These are phyloP conservation scores for Carlito syrichta DNA, from an alignment of 2,113 vertebrate species.

Conservation along the genomic window DNA sequence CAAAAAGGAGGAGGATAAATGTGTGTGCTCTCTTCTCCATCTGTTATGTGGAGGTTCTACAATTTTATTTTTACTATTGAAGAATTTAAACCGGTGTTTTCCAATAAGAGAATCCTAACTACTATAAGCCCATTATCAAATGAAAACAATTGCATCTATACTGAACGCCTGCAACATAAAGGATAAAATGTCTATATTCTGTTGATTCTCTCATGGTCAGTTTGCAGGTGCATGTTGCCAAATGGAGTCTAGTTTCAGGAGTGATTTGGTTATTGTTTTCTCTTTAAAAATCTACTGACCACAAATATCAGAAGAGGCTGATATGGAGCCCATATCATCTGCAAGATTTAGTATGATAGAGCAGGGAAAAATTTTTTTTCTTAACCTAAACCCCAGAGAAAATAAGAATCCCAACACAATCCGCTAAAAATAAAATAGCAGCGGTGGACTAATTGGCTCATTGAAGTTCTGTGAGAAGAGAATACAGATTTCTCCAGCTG, in stretches of 20 bases:
- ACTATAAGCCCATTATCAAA: neutral
- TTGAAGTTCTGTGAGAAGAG: conserved; percentile 35
- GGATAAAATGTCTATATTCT: neutral
- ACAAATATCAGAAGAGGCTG: neutral
- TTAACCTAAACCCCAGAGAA: conserved; percentile 40
- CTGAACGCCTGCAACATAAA: neutral
- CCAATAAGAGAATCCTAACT: neutral
- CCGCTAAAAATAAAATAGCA: conserved; percentile 54
- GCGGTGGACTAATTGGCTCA: neutral
- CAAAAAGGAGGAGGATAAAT: neutral
- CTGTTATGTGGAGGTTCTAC: neutral
- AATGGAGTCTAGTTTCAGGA: neutral
- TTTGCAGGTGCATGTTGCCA: neutral
- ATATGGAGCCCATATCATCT: neutral
- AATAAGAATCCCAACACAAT: conserved; percentile 46
- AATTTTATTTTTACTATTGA: conserved; percentile 9
- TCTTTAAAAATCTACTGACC: conserved; percentile 14
- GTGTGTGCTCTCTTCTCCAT: neutral
- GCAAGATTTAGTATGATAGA: neutral
- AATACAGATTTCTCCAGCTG: conserved; percentile 39
- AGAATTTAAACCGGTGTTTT: neutral
- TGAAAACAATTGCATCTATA: neutral
- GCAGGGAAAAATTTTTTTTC: neutral
- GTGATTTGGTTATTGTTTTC: neutral
- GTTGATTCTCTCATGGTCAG: neutral